Evolutionary conservation across 2,113 vertebrate genomes (phyloP).

Genomic region (Corvus moneduloides): DNA sequence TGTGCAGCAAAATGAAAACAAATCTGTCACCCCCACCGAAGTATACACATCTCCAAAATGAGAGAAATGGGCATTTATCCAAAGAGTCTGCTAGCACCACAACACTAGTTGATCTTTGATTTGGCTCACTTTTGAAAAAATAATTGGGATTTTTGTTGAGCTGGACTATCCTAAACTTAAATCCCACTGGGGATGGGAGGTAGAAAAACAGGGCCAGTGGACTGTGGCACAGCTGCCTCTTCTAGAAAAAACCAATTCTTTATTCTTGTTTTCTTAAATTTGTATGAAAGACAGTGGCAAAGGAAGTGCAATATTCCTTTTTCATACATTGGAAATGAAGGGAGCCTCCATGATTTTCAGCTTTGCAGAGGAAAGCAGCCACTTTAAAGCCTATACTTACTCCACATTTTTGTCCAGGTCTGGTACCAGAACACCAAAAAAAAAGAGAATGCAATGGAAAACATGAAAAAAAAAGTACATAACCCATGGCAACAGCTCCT

Average conservation of each 20-base stretch:
- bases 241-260: neutral
- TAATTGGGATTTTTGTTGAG: neutral
- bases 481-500: neutral
- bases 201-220: neutral
- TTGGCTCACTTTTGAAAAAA: neutral
- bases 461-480: rapidly evolving
- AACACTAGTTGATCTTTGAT: neutral
- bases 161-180: neutral
- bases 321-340: neutral
- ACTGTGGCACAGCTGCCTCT: neutral
- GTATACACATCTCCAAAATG: neutral
- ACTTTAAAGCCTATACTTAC: neutral
- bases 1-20: neutral
- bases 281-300: rapidly evolving
- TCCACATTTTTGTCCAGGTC: neutral
- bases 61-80: neutral
- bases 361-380: neutral
- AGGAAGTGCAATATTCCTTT: neutral
- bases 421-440: neutral
- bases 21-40: neutral
- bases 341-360: neutral
- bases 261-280: neutral
- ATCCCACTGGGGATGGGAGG: neutral
- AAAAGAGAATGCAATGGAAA: neutral
- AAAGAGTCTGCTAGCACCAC: neutral